Base-by-base conservation (phyloP, 2,888 invertebrate species). In the Lycocerus yunnanus region DNA sequence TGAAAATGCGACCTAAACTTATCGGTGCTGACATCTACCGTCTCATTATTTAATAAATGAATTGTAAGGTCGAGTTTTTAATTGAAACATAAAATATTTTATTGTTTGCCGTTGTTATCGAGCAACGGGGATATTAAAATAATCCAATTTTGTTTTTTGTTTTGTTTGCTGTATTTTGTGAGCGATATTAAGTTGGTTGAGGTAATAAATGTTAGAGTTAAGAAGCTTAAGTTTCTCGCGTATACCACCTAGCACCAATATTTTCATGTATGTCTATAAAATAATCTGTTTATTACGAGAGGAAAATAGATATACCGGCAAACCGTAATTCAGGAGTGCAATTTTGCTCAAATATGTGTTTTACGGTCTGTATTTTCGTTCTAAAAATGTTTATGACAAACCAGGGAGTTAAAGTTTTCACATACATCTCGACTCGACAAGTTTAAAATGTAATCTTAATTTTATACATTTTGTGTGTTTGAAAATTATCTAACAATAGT, bases 321-420 rank as follows among this genome's bases (percentile, higher is more conserved):
- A 66, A 63, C 67, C 72, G 72, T 73, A 75, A 75, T 75, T 75
- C 69, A 15, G 73, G 67, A 73, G 72, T 73, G 69, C 75, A 75
- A 75, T 75, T 75, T 75, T 75, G 73, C 68, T 70, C 75, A 75
- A 75, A 75, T 75, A 75, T 71, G 72, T 75, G 75, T 75, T 75
- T 75, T 75, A 75, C 68, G 72, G 70, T 66, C 73, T 73, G 70
- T 75, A 69, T 65, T 70, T 68, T 65, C 70, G 61, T 69, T 43
- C 70, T 72, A 73, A 75, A 70, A 75, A 75, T 73, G 75, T 75
- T 75, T 75, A 75, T 72, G 75, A 61, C 21, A 68, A 70, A 16
- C 69, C 20, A 70, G 75, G 75, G 75, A 75, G 63, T 43, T 10
- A 63, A 43, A 72, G 61, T 66, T 59, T 63, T 66, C 71, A 60